Base-by-base conservation (phyloP, 2,797 vertebrate species). In the Avahi laniger region DNA sequence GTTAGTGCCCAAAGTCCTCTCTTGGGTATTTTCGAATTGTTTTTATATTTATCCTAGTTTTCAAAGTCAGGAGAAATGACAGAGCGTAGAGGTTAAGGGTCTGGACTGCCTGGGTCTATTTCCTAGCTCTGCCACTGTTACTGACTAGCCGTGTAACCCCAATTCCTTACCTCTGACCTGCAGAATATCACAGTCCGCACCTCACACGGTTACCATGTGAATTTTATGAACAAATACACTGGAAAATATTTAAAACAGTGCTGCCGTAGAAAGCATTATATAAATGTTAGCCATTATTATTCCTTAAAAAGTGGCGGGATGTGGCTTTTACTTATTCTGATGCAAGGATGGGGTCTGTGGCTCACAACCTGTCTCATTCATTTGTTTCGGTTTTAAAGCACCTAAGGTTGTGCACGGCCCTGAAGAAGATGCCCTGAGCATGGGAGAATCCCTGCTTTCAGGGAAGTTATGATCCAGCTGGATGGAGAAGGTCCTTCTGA, bases 401-500 rank as follows among this genome's bases (percentile, higher is more conserved):
- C 33, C 30, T 17, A 17, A 30, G 13, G 22, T 50, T 50, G 22
- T 85, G 28, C 0, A 0, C 0, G 0, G 17, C 46, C 35, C n/a
- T 54, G 61, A 79, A 41, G 41, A 65, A 50, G 38, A 28, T 9
- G 35, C 35, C 70, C 1, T 38, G n/a, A 59, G 50, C 9, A 28
- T 15, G 7, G 28, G 26, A 73, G 33, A 76, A 26, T 69, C 35
- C 26, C 41, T 54, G 33, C 57, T 75, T 73, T 85, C 15, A 15
- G 30, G 43, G 24, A 70, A 61, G 24, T 89, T 87, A 30, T 38
- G n/a, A 80, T 75, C 57, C n/a, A 81, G 26, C 76, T 85, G 72
- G 35, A 43, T 26, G 61, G 59, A 67, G 33, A 82, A 50, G 46
- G 0, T n/a, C 33, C 46, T 38, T 82, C 4, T 76, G n/a, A 87